Base-by-base conservation (phyloP, 2,113 vertebrate species). In the Lepisosteus osseus region DNA sequence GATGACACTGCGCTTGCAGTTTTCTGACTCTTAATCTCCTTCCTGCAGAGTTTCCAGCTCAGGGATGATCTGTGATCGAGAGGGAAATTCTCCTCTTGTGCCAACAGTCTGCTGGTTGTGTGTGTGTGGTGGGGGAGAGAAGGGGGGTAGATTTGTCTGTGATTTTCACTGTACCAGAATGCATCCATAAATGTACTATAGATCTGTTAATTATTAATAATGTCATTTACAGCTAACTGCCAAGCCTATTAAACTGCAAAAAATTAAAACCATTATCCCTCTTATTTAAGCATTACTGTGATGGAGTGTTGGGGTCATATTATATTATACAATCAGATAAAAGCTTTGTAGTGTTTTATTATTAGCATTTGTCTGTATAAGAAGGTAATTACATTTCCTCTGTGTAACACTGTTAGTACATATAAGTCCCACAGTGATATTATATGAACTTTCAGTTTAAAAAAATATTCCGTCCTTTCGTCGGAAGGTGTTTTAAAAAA, bases 281-380 rank as follows among this genome's bases (percentile, higher is more conserved):
- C 82, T 83, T 78, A 51, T 9, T 51, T 51, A 29, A 51, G 47
- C 47, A 51, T 6, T 5, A 51, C 65, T 77, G 70, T 81, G 81
- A 76, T 77, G 73, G 78, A 69, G 68, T 84, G 86, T 85, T 87
- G 84, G 72, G 87, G 84, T 86, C 82, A 85, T 85, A 88, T 88
- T 80, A 81, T 78, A 86, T 78, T 84, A 81, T 76, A 72, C 77
- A 76, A 82, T 61, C 5, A 6, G 14, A 78, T 81, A 81, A 80
- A 70, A 74, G 75, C 79, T 77, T 76, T 74, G 76, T 51, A 51
- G 78, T 80, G 80, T 84, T 85, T 75, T 82, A 83, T 84, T 79
- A 80, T 78, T 61, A 71, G 70, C 64, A 79, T 84, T 70, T 78
- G 73, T 75, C 75, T 82, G 77, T 78, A 80, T 77, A 70, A 51